phyloP scores from a whole-genome alignment of 1,140 invertebrate genomes.

The Adoxophyes honmai region DNA sequence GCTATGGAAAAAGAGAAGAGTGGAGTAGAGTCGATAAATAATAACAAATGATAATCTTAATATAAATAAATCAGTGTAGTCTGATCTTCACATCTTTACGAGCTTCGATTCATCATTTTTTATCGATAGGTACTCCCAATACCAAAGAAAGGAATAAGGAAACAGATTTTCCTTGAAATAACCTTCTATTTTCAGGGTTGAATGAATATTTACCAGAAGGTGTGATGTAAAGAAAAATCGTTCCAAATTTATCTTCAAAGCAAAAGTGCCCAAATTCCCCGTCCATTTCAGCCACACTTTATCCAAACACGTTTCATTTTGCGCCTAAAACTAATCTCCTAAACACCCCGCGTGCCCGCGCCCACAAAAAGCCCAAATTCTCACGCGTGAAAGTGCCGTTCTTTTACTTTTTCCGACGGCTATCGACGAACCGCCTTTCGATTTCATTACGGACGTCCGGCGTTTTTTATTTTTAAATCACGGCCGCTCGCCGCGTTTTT shows the following conservation, averaged over 20 bases:
- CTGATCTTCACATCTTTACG: too few species aligned
- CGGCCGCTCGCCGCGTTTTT: constrained; percentile 60
- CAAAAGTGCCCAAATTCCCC: constrained; percentile 8
- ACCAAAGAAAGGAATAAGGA: too few species aligned
- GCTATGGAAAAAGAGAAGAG: too few species aligned
- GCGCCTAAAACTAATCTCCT: constrained; percentile 28
- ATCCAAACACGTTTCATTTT: constrained; percentile 39
- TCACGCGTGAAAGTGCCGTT: constrained; percentile 73
- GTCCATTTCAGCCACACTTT: constrained; percentile 56
- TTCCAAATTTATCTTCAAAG: constrained; percentile 23
- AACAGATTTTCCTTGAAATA: too few species aligned
- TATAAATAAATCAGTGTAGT: too few species aligned
- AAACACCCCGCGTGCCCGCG: constrained; percentile 8
- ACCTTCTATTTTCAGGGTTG: too few species aligned
- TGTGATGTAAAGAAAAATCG: too few species aligned
- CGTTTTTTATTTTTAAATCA: constrained; percentile 76
- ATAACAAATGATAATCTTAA: too few species aligned
- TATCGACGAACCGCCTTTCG: constrained; percentile 75
- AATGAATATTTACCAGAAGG: too few species aligned
- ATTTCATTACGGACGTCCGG: constrained; percentile 74
- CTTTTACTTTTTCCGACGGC: constrained; percentile 73
- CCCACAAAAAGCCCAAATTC: constrained; percentile 71
- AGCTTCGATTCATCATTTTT: too few species aligned
- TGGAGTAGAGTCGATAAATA: too few species aligned
- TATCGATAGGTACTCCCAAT: too few species aligned